These are phyloP conservation scores for Andrena flavipes DNA, from an alignment of 2,888 invertebrate genomes.

Conservation along the genomic window DNA sequence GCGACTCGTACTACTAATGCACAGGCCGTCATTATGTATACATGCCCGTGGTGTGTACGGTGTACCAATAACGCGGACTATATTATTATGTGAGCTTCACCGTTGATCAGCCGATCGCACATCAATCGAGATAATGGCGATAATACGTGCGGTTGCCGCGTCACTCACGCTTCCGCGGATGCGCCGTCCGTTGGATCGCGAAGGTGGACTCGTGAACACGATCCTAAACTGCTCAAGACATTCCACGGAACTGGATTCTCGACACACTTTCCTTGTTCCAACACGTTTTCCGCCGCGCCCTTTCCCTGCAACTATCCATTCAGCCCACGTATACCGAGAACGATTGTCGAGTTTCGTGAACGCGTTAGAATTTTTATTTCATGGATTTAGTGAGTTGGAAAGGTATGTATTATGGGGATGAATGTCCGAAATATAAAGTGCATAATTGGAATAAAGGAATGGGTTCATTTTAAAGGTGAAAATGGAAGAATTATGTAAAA, in stretches of 20 bases:
- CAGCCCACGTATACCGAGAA: no score
- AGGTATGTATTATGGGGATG: no score
- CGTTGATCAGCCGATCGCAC: conserved; percentile 57
- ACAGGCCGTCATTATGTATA: conserved; percentile 27
- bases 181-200: neutral
- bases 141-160: conserved; percentile 37
- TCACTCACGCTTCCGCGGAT: conserved; percentile 25
- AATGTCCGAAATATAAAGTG: no score
- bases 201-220: neutral
- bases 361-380: no score
- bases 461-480: no score
- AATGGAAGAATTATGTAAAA: no score
- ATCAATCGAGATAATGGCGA: conserved; percentile 67
- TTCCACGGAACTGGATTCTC: neutral
- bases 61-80: conserved; percentile 54
- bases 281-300: no score
- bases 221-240: neutral
- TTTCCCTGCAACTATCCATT: no score
- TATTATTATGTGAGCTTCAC: conserved; percentile 57
- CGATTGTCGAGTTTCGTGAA: no score
- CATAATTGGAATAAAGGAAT: no score
- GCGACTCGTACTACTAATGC: conserved; percentile 18
- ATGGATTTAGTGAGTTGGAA: no score
- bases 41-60: conserved; percentile 14
- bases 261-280: no score